Evolutionary conservation across 92 coral and sea anemone species (phyloP).

Genomic region (Porites cylindrica): DNA sequence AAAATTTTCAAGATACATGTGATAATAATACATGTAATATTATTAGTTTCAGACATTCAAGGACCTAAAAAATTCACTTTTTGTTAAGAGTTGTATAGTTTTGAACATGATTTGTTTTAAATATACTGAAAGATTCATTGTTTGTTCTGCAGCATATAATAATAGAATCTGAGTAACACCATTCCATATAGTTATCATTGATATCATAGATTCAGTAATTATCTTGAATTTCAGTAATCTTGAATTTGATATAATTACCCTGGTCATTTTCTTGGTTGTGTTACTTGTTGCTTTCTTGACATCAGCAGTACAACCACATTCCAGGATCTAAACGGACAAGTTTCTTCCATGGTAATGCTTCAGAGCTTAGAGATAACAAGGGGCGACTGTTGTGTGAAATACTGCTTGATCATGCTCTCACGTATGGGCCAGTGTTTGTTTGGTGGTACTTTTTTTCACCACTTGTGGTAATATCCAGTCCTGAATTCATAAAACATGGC

Average conservation of each 20-base stretch:
- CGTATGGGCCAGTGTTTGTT: conserved; percentile 71
- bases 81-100: too few species aligned
- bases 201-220: too few species aligned
- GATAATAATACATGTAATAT: too few species aligned
- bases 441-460: conserved; percentile 73
- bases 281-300: background rate
- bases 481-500: conserved; percentile 56
- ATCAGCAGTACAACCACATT: conserved; percentile 49
- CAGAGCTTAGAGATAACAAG: conserved; percentile 35
- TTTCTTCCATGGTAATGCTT: conserved; percentile 70
- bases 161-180: too few species aligned
- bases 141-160: too few species aligned
- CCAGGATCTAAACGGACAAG: conserved; percentile 77
- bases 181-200: too few species aligned
- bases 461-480: conserved; percentile 65
- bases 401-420: conserved; percentile 18
- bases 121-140: too few species aligned
- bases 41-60: too few species aligned
- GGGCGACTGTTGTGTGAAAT: conserved; percentile 44
- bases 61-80: too few species aligned
- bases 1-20: too few species aligned
- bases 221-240: background rate
- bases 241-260: too few species aligned
- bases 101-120: too few species aligned
- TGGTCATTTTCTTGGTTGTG: background rate